Conservation (phyloP, 1,140 invertebrate species). For the Hyles euphorbiae region DNA sequence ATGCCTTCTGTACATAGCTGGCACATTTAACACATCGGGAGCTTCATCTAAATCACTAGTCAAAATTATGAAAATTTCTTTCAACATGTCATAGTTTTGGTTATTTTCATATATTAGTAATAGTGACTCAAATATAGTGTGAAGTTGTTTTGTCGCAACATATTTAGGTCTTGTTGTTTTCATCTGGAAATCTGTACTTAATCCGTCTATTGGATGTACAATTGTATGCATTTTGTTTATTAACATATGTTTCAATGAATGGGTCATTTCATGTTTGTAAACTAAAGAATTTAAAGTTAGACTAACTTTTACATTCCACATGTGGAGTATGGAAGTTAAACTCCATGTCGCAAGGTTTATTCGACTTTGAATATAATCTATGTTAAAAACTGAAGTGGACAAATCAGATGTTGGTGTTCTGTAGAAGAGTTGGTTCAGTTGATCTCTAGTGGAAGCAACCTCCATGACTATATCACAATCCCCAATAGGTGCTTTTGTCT, state of each 20-base stretch:
- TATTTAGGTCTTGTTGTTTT: slow-evolving; percentile 14
- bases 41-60: slow-evolving; percentile 23
- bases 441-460: slow-evolving; percentile 34
- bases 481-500: slow-evolving; percentile 1
- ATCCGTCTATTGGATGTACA: not conserved
- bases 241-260: slow-evolving; percentile 35
- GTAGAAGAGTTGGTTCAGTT: slow-evolving; percentile 44
- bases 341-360: slow-evolving; percentile 1
- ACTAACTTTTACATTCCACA: not conserved
- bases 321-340: not conserved
- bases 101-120: not conserved
- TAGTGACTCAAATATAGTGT: not conserved
- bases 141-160: not conserved
- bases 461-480: slow-evolving; percentile 33
- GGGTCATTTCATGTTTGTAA: slow-evolving; percentile 22
- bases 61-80: slow-evolving; percentile 9
- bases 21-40: slow-evolving; percentile 6
- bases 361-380: slow-evolving; percentile 1
- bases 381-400: slow-evolving; percentile 44
- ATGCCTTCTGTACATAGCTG: slow-evolving; percentile 25
- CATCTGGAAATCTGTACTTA: slow-evolving; percentile 22
- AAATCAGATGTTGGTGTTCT: slow-evolving; percentile 26
- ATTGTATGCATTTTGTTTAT: slow-evolving; percentile 34
- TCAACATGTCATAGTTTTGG: not conserved
- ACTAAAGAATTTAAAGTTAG: not conserved